Evolutionary conservation across 2,888 invertebrate genomes (phyloP).

Genomic region (Aelia acuminata): DNA sequence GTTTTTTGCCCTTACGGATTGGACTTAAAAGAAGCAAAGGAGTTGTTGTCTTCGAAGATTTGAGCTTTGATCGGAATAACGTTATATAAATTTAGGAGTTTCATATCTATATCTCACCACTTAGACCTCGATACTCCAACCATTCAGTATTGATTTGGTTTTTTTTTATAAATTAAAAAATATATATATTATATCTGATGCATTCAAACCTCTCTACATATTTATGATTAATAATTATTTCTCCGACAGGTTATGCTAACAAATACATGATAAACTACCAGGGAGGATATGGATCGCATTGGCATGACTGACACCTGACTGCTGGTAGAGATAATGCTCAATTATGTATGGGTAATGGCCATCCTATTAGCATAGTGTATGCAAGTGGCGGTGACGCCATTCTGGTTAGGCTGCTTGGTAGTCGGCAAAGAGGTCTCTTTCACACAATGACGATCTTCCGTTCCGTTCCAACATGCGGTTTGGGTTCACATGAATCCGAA

Average conservation of each 20-base stretch:
- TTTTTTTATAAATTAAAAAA: no score
- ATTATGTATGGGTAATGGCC: constrained; percentile 18
- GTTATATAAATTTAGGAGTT: no score
- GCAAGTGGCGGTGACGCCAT: constrained; percentile 22
- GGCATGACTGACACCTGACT: not conserved
- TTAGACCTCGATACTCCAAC: no score
- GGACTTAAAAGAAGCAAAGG: no score
- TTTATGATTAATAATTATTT: not conserved
- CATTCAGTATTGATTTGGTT: no score
- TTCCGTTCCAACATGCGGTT: not conserved
- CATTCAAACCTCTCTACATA: no score
- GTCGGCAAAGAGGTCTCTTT: not conserved
- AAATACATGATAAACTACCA: not conserved
- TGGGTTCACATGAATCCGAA: constrained; percentile 9
- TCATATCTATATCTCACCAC: no score
- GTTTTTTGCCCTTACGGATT: no score
- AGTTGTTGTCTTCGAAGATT: no score
- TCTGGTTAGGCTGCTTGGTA: not conserved
- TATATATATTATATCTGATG: no score
- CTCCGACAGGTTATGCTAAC: not conserved
- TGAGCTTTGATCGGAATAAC: no score
- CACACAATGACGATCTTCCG: constrained; percentile 21
- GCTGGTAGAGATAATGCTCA: not conserved
- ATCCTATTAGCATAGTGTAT: not conserved
- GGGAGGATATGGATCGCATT: not conserved